These are phyloP conservation scores for Drosophila ochracea DNA, from an alignment of 2,888 invertebrate genomes.

Conservation along the genomic window DNA sequence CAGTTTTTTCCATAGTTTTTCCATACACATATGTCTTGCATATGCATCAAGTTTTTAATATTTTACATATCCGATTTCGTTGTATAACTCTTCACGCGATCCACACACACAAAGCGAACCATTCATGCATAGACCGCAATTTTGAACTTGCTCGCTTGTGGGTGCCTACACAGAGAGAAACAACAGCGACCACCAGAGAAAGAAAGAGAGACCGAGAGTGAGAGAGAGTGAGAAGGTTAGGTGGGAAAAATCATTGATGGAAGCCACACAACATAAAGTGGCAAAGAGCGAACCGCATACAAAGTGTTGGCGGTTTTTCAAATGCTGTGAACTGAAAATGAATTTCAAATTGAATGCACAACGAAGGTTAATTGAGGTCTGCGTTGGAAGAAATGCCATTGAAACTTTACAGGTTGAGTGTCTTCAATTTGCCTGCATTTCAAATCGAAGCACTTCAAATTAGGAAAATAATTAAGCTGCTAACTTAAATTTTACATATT, in stretches of 20 bases:
- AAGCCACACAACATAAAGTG: constrained; percentile 55
- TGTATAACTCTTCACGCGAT: constrained; percentile 76
- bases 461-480: neutral
- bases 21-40: constrained; percentile 34
- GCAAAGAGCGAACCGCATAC: constrained; percentile 10
- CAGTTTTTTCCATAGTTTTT: constrained; percentile 40
- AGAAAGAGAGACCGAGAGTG: constrained; percentile 1
- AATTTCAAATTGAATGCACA: constrained; percentile 40
- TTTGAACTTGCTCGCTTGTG: constrained; percentile 57
- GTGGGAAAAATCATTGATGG: constrained; percentile 64
- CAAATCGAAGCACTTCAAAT: neutral
- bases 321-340: constrained; percentile 35
- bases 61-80: constrained; percentile 45
- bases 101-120: constrained; percentile 39
- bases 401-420: constrained; percentile 15
- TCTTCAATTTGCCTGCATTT: constrained; percentile 18
- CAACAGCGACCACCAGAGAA: neutral
- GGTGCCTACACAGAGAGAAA: constrained; percentile 4
- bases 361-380: constrained; percentile 58
- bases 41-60: constrained; percentile 47
- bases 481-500: neutral
- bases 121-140: constrained; percentile 64
- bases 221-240: constrained; percentile 4
- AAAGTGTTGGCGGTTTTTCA: constrained; percentile 25
- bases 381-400: constrained; percentile 12